These are phyloP conservation scores for Erannis defoliaria DNA, from an alignment of 2,888 invertebrate species.

Conservation along the genomic window DNA sequence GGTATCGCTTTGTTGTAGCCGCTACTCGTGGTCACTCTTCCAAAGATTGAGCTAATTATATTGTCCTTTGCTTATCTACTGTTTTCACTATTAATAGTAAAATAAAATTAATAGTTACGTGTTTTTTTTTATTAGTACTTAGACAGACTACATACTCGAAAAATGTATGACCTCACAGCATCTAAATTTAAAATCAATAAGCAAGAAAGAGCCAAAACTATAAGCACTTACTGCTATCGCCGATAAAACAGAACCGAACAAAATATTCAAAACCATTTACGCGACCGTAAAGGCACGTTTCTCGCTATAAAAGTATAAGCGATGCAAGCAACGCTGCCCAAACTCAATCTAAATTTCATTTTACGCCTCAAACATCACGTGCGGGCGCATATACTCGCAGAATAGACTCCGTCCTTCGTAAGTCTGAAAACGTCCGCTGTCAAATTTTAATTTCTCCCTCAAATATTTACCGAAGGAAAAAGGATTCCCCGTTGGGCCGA, in stretches of 20 bases:
- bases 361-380: constrained; percentile 84
- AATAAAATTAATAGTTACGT: no score
- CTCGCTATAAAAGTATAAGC: constrained; percentile 52
- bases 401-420: constrained; percentile 76
- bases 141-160: no score
- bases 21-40: no score
- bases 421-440: constrained; percentile 75
- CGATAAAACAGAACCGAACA: constrained; percentile 43
- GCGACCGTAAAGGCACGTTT: constrained; percentile 43
- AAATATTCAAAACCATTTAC: constrained; percentile 52
- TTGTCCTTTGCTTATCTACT: no score
- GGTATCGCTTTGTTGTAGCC: no score
- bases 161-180: neutral
- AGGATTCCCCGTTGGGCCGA: constrained; percentile 85
- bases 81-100: no score
- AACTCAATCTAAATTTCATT: constrained; percentile 86
- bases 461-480: constrained; percentile 87
- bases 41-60: no score
- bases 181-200: constrained; percentile 1
- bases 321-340: constrained; percentile 68
- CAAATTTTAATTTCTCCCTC: constrained; percentile 87
- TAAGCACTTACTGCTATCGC: constrained; percentile 27
- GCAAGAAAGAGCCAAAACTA: constrained; percentile 20
- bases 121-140: no score
- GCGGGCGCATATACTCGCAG: constrained; percentile 80